Evolutionary conservation across 2,888 invertebrate genomes (phyloP).

Genomic region (Xestia c-nigrum): DNA sequence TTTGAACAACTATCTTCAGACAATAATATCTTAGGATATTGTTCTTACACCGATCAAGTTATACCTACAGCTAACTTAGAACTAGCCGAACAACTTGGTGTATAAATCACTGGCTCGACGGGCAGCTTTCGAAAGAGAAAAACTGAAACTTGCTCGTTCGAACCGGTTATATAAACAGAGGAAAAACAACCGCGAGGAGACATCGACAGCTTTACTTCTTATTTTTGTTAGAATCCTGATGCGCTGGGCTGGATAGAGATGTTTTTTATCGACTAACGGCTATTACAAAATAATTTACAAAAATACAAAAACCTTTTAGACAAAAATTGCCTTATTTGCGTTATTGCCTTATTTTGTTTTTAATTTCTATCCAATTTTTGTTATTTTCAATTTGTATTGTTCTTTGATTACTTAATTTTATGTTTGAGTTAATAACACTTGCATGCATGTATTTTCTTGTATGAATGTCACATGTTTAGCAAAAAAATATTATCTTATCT

Average conservation of each 20-base stretch:
- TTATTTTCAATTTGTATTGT: too few species aligned
- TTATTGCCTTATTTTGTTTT: too few species aligned
- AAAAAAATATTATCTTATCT: too few species aligned
- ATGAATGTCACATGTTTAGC: too few species aligned
- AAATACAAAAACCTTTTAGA: too few species aligned
- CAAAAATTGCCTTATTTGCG: too few species aligned
- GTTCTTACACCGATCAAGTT: constrained; percentile 57
- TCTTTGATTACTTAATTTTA: too few species aligned
- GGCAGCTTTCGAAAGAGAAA: constrained; percentile 66
- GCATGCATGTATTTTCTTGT: too few species aligned
- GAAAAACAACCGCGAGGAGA: constrained; percentile 56
- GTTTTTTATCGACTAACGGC: background rate
- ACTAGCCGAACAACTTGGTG: constrained; percentile 60
- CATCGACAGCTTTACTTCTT: constrained; percentile 55
- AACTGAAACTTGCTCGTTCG: constrained; percentile 67
- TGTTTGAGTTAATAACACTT: too few species aligned
- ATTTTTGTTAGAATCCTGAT: constrained; percentile 45
- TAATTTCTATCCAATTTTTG: too few species aligned
- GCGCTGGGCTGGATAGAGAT: constrained; percentile 4
- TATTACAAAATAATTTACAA: too few species aligned
- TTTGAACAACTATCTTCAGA: constrained; percentile 22
- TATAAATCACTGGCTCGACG: constrained; percentile 71
- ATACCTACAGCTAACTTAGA: constrained; percentile 60
- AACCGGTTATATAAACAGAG: constrained; percentile 66
- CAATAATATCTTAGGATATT: constrained; percentile 55